Conservation (phyloP, 2,113 vertebrate genomes). For the Erythrolamprus reginae region DNA sequence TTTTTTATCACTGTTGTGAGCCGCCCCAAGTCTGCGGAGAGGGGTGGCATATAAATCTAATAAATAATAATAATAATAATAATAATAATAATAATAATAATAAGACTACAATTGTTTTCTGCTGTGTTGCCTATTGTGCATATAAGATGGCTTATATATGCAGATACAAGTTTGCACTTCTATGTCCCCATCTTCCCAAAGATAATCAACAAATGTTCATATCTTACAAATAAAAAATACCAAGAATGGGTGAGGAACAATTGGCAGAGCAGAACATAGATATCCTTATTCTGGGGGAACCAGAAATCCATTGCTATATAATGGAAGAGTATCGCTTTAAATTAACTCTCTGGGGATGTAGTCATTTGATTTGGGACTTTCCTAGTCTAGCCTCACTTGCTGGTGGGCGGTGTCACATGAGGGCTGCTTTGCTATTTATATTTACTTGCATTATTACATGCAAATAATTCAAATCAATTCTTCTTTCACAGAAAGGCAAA, state of each 20-base stretch:
- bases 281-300: neutral
- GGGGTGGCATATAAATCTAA: too few species aligned
- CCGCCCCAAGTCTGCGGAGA: too few species aligned
- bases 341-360: neutral
- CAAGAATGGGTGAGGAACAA: neutral
- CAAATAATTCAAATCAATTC: neutral
- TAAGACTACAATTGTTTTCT: neutral
- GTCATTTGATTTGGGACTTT: neutral
- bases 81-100: too few species aligned
- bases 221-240: neutral
- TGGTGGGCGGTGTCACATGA: neutral
- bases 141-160: neutral
- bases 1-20: too few species aligned
- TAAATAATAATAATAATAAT: too few species aligned
- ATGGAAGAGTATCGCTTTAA: neutral
- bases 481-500: neutral
- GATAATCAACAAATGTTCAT: neutral
- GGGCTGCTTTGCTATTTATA: neutral
- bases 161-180: neutral
- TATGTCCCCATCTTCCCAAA: neutral
- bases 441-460: neutral
- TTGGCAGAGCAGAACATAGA: neutral
- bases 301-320: neutral
- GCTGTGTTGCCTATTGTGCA: neutral
- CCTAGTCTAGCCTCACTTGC: too few species aligned